A percentile compares a stretch with the other conserved stretches of the same genome.
These are phyloP conservation scores for Drosophila kuntzei DNA, from an alignment of 2,888 invertebrate species.

Conservation along the genomic window DNA sequence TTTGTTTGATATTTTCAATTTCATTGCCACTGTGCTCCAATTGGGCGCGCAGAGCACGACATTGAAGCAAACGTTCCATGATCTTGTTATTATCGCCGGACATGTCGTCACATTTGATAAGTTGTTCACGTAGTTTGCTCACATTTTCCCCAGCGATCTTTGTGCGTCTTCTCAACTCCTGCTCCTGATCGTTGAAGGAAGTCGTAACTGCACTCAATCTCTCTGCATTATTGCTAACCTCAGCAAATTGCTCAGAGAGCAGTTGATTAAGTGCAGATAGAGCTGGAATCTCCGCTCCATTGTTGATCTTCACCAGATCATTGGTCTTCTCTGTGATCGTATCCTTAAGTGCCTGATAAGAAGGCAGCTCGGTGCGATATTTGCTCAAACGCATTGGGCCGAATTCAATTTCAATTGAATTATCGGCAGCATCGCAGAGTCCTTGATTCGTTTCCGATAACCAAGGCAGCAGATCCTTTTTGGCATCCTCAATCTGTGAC, in stretches of 20 bases:
- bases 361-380: slow-evolving; percentile 94
- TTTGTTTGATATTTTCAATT: slow-evolving; percentile 89
- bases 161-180: slow-evolving; percentile 89
- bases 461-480: slow-evolving; percentile 94
- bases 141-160: slow-evolving; percentile 90
- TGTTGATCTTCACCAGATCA: slow-evolving; percentile 91
- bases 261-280: slow-evolving; percentile 88
- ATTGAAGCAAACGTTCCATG: slow-evolving; percentile 91
- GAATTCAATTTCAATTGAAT: slow-evolving; percentile 92
- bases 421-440: slow-evolving; percentile 91
- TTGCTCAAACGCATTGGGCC: slow-evolving; percentile 92
- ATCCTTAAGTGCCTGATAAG: slow-evolving; percentile 91
- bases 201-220: slow-evolving; percentile 91
- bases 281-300: slow-evolving; percentile 89
- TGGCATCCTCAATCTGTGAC: slow-evolving; percentile 95
- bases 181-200: slow-evolving; percentile 91
- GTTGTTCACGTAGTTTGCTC: slow-evolving; percentile 91
- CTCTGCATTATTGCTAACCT: slow-evolving; percentile 90
- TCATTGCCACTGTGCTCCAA: slow-evolving; percentile 89
- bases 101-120: slow-evolving; percentile 95
- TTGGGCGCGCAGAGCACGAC: slow-evolving; percentile 90
- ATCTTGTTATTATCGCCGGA: slow-evolving; percentile 95
- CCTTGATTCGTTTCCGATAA: slow-evolving; percentile 92
- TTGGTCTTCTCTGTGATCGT: slow-evolving; percentile 92
- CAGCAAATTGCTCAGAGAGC: slow-evolving; percentile 91